Conservation (phyloP, 1,140 invertebrate species). For the Thalassaphorura encarpata region DNA sequence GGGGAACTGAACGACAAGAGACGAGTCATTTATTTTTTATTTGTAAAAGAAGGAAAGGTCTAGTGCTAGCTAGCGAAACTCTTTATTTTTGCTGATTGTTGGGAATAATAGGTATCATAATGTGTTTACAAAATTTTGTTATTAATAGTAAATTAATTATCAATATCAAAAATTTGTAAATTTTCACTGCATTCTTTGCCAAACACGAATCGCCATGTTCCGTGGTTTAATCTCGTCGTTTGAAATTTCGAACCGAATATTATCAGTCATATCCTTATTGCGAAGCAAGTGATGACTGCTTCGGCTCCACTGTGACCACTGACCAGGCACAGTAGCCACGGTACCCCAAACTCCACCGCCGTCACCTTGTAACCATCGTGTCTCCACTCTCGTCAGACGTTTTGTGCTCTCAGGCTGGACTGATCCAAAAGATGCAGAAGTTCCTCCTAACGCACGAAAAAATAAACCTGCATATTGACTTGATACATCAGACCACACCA, state of each 20-base stretch:
- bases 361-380: not conserved
- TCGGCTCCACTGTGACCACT: not conserved
- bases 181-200: not conserved
- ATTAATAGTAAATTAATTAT: no score
- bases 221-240: not conserved
- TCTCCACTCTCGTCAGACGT: no score
- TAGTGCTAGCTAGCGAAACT: no score
- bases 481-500: not conserved
- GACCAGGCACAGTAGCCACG: not conserved
- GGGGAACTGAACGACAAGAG: no score
- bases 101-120: no score
- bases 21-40: no score
- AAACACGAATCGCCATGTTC: not conserved
- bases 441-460: slow-evolving; percentile 1
- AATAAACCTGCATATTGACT: not conserved
- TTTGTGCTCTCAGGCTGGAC: not conserved
- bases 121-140: no score
- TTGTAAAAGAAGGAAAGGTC: no score
- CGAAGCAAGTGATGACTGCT: no score
- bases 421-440: not conserved
- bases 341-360: not conserved
- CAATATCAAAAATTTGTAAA: no score
- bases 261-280: not conserved
- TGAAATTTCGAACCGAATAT: not conserved
- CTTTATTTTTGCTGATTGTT: no score